These are phyloP conservation scores for Psilopogon haemacephalus DNA, from an alignment of 2,113 vertebrate genomes.

Conservation along the genomic window DNA sequence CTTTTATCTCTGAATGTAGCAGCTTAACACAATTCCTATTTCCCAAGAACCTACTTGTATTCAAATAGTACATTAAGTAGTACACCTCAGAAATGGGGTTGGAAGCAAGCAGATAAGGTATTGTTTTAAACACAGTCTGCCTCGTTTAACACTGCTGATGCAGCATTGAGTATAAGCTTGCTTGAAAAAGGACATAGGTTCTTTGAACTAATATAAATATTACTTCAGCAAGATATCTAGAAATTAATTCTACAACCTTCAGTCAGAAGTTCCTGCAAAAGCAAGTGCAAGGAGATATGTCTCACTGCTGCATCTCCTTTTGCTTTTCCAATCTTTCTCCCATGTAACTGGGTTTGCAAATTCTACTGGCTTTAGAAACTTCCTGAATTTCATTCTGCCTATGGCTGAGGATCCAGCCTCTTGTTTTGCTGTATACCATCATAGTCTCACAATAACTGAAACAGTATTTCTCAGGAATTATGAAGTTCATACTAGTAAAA, in stretches of 20 bases:
- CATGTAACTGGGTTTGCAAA: neutral
- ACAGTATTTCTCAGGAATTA: neutral
- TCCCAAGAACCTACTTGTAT: neutral
- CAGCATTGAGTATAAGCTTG: neutral
- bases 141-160: neutral
- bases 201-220: neutral
- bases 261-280: neutral
- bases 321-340: neutral
- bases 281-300: neutral
- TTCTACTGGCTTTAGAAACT: neutral
- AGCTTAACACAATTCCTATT: neutral
- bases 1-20: neutral
- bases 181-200: neutral
- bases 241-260: neutral
- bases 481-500: neutral
- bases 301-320: neutral
- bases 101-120: neutral
- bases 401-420: neutral
- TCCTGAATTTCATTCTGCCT: neutral
- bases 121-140: neutral
- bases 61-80: neutral
- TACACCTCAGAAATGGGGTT: neutral
- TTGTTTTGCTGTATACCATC: neutral
- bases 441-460: rapidly evolving
- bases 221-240: neutral